Evolutionary conservation across 1,140 invertebrate genomes (phyloP).

Genomic region (Galendromus occidentalis): DNA sequence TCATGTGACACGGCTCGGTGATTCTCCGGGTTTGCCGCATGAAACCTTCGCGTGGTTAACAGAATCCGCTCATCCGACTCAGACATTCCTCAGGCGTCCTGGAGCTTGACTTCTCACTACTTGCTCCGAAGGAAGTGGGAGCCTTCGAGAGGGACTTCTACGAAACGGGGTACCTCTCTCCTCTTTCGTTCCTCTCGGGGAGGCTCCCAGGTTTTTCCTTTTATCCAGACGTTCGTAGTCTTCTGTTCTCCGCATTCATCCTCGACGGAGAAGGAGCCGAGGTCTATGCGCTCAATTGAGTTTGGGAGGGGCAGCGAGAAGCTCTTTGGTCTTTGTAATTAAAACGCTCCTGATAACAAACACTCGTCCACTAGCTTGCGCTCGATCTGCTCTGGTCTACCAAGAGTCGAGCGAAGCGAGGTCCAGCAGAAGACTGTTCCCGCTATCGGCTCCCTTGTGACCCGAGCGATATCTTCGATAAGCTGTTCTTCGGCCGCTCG

Average conservation of each 20-base stretch:
- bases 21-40: too few relatives aligned
- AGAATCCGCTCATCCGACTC: too few relatives aligned
- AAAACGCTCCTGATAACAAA: slow-evolving; percentile 9
- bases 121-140: background rate
- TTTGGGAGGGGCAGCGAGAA: background rate
- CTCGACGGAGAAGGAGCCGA: background rate
- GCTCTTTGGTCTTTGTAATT: slow-evolving; percentile 10
- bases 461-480: too few relatives aligned
- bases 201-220: background rate
- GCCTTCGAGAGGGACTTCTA: background rate
- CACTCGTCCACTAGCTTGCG: background rate
- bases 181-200: background rate
- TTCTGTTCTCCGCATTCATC: background rate
- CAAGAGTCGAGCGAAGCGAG: too few relatives aligned
- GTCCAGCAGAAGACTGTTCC: too few relatives aligned
- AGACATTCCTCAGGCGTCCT: too few relatives aligned
- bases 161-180: background rate
- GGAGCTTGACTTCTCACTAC: too few relatives aligned
- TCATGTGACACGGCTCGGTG: too few relatives aligned
- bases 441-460: too few relatives aligned
- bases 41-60: too few relatives aligned
- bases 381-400: too few relatives aligned
- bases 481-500: too few relatives aligned
- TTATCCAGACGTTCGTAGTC: background rate
- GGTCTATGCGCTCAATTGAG: background rate